Evolutionary conservation across 2,797 vertebrate species (phyloP), one percentile per base, ranked within the genome.

Genomic region (Ibycter americanus): DNA sequence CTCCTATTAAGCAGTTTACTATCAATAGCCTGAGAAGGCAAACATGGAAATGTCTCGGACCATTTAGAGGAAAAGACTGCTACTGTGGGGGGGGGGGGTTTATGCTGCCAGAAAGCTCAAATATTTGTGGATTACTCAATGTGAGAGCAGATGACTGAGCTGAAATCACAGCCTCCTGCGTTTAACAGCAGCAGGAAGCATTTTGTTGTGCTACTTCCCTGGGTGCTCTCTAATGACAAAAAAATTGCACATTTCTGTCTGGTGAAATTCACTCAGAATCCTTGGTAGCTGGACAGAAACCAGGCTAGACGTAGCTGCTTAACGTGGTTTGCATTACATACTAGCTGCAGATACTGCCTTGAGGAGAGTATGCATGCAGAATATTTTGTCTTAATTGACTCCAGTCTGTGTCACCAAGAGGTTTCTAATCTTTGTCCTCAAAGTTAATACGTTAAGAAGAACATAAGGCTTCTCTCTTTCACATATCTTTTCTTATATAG

Each of bases 141-240:
- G 96, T 96, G 96, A 93, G 94, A 96, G 93, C 95, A 80, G 94
- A 97, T 96, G 96, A 96, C 81, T 90, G 96, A 97, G 96, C 89
- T 91, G 97, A 97, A 96, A 95, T 98, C 96, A 74, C 98, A 98
- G 92, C 87, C 92, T 91, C 77, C 91, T 26, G 93, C 52, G 7
- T 97, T 87, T 91, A 96, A 89, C 93, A 94, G 94, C 98, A 97
- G 97, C 97, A 98, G 98, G 98, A 98, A 98, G 90, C 96, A 82
- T 97, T 98, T 98, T 97, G 98, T 98, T 97, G 96, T 98, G 97
- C 97, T 97, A 66, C 97, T 97, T 98, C 96, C 96, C 97, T 97
- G 96, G 96, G 95, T 97, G 92, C 97, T 97, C 95, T 97, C 96
- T 97, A 96, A 94, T 95, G 97, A 98, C 96, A 95, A 94, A 96